phyloP scores from a whole-genome alignment of 2,888 invertebrate species.

The Macrosiphum euphorbiae region DNA sequence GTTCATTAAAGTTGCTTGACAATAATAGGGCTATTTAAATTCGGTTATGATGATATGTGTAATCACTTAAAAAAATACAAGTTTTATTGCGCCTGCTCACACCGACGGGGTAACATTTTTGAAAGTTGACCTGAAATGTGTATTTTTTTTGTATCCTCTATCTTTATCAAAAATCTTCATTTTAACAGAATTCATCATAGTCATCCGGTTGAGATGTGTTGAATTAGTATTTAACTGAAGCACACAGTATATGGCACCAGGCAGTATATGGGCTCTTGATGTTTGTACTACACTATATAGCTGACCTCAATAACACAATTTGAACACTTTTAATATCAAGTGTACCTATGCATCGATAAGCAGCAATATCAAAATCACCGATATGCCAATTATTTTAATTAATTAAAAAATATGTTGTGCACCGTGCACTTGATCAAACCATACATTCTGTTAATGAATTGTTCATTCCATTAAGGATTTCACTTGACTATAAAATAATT shows the following conservation, averaged over 20 bases:
- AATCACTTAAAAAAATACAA: neutral
- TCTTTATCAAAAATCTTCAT: neutral
- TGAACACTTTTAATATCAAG: neutral
- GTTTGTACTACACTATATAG: neutral
- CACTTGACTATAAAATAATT: neutral
- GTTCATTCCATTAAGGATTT: neutral
- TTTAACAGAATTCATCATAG: neutral
- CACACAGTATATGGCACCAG: neutral
- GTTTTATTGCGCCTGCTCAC: neutral
- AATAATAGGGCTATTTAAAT: neutral
- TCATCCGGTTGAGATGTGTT: neutral
- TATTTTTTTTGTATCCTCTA: neutral
- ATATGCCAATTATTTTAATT: constrained; percentile 40
- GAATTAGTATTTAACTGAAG: neutral
- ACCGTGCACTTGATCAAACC: neutral
- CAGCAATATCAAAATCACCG: neutral
- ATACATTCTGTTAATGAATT: constrained; percentile 2
- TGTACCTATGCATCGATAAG: neutral
- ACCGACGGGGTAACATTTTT: neutral
- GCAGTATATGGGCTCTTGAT: neutral
- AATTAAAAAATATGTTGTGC: neutral
- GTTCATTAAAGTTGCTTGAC: neutral
- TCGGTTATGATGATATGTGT: neutral
- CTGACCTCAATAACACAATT: neutral
- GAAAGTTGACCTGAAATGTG: neutral